phyloP scores from a whole-genome alignment of 2,888 invertebrate genomes.

The Lymantria monacha region DNA sequence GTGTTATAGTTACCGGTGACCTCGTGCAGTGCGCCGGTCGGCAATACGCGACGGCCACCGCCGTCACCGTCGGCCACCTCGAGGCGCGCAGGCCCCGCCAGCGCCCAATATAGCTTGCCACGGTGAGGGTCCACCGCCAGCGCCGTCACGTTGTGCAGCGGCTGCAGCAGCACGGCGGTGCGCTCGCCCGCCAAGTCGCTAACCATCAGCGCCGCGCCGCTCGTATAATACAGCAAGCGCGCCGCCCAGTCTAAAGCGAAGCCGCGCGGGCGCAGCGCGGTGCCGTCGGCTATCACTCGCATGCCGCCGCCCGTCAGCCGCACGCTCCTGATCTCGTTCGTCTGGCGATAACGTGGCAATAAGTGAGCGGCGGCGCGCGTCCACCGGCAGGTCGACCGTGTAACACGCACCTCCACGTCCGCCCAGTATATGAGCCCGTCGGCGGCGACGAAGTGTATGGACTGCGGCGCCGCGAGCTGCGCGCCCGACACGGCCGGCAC shows the following conservation, averaged over 20 bases:
- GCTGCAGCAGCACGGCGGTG: constrained; percentile 81
- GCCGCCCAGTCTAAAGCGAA: constrained; percentile 93
- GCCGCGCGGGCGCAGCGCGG: constrained; percentile 83
- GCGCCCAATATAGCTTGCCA: constrained; percentile 82
- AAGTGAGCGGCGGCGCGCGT: too few species aligned
- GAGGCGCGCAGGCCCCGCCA: constrained; percentile 68
- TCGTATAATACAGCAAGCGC: constrained; percentile 87
- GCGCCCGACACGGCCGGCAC: constrained; percentile 91
- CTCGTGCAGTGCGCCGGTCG: constrained; percentile 51
- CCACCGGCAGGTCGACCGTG: too few species aligned
- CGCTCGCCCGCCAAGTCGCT: constrained; percentile 88
- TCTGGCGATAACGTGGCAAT: constrained; percentile 32
- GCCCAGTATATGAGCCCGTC: constrained; percentile 52
- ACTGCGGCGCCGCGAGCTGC: constrained; percentile 84
- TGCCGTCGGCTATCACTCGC: constrained; percentile 85
- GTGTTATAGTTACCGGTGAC: constrained; percentile 37
- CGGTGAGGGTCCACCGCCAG: constrained; percentile 87
- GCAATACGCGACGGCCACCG: constrained; percentile 56
- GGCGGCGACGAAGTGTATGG: constrained; percentile 86
- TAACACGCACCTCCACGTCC: background rate
- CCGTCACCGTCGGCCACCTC: constrained; percentile 87
- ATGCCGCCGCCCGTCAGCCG: constrained; percentile 84
- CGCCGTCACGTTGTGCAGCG: constrained; percentile 84
- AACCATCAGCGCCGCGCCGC: constrained; percentile 84
- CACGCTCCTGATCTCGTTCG: constrained; percentile 86